These are phyloP conservation scores for Meganola albula DNA, from an alignment of 2,888 invertebrate species.

Conservation along the genomic window DNA sequence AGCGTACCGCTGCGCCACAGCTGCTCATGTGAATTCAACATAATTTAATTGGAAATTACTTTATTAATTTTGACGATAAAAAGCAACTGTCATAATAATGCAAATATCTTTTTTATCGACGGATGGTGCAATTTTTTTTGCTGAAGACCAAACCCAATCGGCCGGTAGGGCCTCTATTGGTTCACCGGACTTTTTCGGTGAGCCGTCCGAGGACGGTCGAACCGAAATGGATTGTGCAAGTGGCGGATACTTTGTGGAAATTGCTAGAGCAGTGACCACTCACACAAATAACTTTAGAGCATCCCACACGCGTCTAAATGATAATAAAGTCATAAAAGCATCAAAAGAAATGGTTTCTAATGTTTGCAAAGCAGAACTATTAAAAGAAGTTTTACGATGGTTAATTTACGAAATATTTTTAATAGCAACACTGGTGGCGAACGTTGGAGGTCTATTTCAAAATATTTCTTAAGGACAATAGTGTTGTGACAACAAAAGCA, in stretches of 20 bases:
- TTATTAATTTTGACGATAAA: no score
- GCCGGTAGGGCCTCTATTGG: no score
- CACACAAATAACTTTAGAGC: slow-evolving; percentile 22
- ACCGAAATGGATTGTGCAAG: no score
- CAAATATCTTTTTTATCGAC: slow-evolving; percentile 40
- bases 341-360: slow-evolving; percentile 32
- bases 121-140: slow-evolving; percentile 39
- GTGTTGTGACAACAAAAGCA: slow-evolving; percentile 55
- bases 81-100: slow-evolving; percentile 49
- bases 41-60: no score
- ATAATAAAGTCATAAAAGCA: slow-evolving; percentile 43
- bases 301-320: slow-evolving; percentile 34
- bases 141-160: no score
- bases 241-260: slow-evolving; percentile 13
- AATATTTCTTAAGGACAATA: slow-evolving; percentile 44
- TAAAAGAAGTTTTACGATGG: slow-evolving; percentile 43
- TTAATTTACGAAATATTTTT: slow-evolving; percentile 40
- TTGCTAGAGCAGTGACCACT: slow-evolving; percentile 7
- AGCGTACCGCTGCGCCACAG: no score
- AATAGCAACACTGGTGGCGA: slow-evolving; percentile 31
- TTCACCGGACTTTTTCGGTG: no score
- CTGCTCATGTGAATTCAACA: no score
- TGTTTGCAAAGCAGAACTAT: slow-evolving; percentile 47
- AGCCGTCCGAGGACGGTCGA: no score
- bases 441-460: slow-evolving; percentile 39